Percentiles rank a stretch among this genome's conserved stretches.
phyloP scores from a whole-genome alignment of 2,797 vertebrate species.

The Tiaroga cobitis region DNA sequence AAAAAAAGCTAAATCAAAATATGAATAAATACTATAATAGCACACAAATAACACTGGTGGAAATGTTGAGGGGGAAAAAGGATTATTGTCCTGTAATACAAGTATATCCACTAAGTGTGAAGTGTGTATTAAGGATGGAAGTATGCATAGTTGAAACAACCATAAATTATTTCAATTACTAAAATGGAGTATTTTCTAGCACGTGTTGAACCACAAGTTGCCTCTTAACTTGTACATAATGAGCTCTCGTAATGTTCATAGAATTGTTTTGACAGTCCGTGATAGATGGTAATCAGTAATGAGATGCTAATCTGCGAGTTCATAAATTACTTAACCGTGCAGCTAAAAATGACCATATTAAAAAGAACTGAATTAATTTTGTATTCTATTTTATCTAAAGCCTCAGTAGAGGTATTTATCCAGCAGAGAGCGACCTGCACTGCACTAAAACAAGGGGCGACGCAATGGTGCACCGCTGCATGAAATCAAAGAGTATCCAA shows the following conservation, averaged over 20 bases:
- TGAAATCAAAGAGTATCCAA: background rate
- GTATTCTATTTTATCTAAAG: background rate
- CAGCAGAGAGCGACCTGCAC: constrained; percentile 46
- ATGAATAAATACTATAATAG: background rate
- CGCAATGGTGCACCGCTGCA: constrained; percentile 1
- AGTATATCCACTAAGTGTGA: background rate
- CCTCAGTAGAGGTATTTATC: constrained; percentile 18
- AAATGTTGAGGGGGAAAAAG: background rate
- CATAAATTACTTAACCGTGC: background rate
- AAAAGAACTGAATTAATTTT: background rate
- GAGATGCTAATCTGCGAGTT: background rate
- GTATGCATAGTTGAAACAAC: background rate
- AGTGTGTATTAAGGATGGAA: background rate
- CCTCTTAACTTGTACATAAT: constrained; percentile 24
- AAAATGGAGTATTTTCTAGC: background rate
- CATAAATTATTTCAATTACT: background rate
- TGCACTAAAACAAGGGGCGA: constrained; percentile 2
- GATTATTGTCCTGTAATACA: background rate
- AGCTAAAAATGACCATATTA: background rate
- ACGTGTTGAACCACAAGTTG: background rate
- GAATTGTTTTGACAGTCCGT: constrained; percentile 1
- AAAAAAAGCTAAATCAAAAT: background rate
- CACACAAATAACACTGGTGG: background rate
- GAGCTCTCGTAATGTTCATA: background rate
- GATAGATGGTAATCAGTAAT: constrained; percentile 15